These are phyloP conservation scores for Galeruca laticollis DNA, from an alignment of 2,888 invertebrate genomes.

Conservation along the genomic window DNA sequence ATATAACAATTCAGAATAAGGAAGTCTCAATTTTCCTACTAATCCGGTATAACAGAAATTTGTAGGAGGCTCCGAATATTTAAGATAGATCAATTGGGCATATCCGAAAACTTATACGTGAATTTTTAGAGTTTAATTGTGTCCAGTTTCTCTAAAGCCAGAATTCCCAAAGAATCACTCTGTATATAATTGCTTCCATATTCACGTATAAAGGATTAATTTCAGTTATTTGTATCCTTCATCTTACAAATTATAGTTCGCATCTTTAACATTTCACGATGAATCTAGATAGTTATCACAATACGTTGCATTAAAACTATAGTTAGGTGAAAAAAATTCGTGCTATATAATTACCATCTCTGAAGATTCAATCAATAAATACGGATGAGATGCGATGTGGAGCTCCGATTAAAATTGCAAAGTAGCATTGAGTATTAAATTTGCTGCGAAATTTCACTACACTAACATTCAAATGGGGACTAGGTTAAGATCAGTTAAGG, in stretches of 20 bases:
- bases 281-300: not conserved
- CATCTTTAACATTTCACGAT: not conserved
- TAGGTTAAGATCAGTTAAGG: slow-evolving; percentile 22
- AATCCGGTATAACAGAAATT: too few species aligned
- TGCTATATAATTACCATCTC: slow-evolving; percentile 17
- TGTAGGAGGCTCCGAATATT: too few species aligned
- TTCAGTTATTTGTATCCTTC: not conserved
- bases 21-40: too few species aligned
- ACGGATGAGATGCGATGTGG: slow-evolving; percentile 15
- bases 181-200: too few species aligned
- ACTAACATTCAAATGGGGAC: slow-evolving; percentile 21
- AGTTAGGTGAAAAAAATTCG: slow-evolving; percentile 2
- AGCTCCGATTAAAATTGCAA: not conserved
- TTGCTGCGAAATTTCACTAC: slow-evolving; percentile 18
- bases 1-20: too few species aligned
- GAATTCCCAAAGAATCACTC: too few species aligned
- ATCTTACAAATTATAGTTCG: not conserved
- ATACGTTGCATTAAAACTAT: not conserved
- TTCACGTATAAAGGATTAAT: not conserved
- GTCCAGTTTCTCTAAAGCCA: too few species aligned
- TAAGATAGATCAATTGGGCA: too few species aligned
- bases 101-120: too few species aligned
- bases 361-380: slow-evolving; percentile 26
- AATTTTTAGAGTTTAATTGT: too few species aligned
- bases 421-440: slow-evolving; percentile 15